Percentiles rank a stretch among this genome's conserved stretches.
These are phyloP conservation scores for Ornithorhynchus anatinus DNA, from an alignment of 2,113 vertebrate species.

Conservation along the genomic window DNA sequence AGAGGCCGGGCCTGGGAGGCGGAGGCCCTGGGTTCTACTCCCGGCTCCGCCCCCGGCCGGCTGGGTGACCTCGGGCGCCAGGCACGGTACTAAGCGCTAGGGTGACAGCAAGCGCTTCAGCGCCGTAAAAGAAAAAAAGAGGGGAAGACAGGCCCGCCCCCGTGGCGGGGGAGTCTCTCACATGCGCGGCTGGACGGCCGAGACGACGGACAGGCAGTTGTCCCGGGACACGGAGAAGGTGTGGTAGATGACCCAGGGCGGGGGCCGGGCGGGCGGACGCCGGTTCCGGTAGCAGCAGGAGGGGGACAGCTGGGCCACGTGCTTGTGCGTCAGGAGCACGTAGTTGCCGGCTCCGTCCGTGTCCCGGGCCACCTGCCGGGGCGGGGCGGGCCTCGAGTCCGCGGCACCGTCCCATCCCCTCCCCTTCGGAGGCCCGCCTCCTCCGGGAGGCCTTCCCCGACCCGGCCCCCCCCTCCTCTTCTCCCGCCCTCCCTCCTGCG, in stretches of 20 bases:
- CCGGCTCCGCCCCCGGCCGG: too few species aligned
- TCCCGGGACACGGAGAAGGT: constrained; percentile 85
- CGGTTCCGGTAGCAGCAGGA: constrained; percentile 75
- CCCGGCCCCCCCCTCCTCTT: too few species aligned
- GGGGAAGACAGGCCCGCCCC: too few species aligned
- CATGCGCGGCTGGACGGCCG: constrained; percentile 90
- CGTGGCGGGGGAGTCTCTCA: constrained; percentile 68
- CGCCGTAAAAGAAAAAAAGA: too few species aligned
- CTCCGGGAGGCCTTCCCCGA: too few species aligned
- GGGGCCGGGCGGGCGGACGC: constrained; percentile 68
- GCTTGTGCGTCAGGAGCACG: constrained; percentile 84
- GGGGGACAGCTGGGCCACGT: constrained; percentile 82
- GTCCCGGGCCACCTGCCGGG: constrained; percentile 76
- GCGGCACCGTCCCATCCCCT: not conserved
- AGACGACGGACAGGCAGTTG: constrained; percentile 84
- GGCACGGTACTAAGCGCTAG: too few species aligned
- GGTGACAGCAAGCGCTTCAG: too few species aligned
- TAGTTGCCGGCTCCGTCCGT: constrained; percentile 86
- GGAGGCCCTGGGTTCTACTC: too few species aligned
- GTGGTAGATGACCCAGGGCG: constrained; percentile 85
- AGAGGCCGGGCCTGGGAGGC: not conserved
- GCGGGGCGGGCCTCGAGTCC: not conserved
- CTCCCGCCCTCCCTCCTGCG: too few species aligned
- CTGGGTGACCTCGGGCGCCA: too few species aligned
- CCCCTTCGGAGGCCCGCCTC: not conserved